These are phyloP conservation scores for Dolichopus griseipennis DNA, from an alignment of 2,888 invertebrate genomes.

Conservation along the genomic window DNA sequence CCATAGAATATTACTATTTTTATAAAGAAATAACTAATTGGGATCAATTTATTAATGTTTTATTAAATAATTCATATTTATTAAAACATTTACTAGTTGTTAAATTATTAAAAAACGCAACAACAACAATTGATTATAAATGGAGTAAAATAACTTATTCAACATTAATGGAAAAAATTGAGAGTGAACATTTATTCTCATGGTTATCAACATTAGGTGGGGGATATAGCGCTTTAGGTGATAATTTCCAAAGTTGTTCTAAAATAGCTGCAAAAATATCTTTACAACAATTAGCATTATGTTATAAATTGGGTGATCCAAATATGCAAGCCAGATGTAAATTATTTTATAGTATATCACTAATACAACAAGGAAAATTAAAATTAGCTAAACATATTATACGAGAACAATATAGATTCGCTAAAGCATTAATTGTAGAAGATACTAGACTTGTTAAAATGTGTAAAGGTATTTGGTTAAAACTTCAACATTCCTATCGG, in stretches of 20 bases:
- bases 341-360: constrained; percentile 77
- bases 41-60: not conserved
- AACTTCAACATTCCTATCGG: constrained; percentile 47
- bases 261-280: constrained; percentile 84
- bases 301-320: constrained; percentile 73
- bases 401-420: constrained; percentile 46
- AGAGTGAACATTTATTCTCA: constrained; percentile 77
- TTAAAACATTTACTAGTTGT: not conserved
- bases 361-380: constrained; percentile 71
- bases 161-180: constrained; percentile 55
- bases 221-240: constrained; percentile 91
- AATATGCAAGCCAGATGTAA: constrained; percentile 70
- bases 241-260: constrained; percentile 71
- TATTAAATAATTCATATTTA: not conserved
- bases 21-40: not conserved
- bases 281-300: constrained; percentile 69
- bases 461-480: constrained; percentile 83
- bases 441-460: constrained; percentile 65
- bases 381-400: constrained; percentile 56
- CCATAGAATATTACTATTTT: not conserved
- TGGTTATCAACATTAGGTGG: constrained; percentile 96
- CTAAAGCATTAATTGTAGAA: constrained; percentile 32
- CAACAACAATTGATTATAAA: constrained; percentile 8
- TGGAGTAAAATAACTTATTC: not conserved
- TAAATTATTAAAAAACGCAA: constrained; percentile 6